Percentiles rank a stretch among this genome's conserved stretches.
Conservation (phyloP, 2,113 vertebrate genomes). For the Tupaia tana region DNA sequence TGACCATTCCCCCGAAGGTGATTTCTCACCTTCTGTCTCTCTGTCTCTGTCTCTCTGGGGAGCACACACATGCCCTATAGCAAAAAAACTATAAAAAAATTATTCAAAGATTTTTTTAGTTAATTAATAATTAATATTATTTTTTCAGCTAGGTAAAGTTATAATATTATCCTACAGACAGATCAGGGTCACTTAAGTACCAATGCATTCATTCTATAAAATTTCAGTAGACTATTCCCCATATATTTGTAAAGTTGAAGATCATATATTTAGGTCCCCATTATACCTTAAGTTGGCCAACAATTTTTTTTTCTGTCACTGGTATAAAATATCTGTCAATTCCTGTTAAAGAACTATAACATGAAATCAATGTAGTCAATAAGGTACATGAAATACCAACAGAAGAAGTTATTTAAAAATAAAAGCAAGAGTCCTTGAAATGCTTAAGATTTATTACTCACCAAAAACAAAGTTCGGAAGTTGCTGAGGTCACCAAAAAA, state of each 20-base stretch:
- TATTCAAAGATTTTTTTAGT: no score
- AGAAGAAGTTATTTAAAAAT: neutral
- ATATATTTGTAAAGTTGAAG: slow-evolving; percentile 43
- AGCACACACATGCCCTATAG: no score
- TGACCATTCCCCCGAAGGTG: no score
- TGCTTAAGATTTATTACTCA: slow-evolving; percentile 87
- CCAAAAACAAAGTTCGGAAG: slow-evolving; percentile 95
- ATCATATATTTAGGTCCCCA: slow-evolving; percentile 46
- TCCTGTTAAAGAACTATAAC: slow-evolving; percentile 55
- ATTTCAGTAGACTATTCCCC: slow-evolving; percentile 16
- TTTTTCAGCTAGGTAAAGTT: slow-evolving; percentile 53
- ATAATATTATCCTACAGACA: slow-evolving; percentile 27
- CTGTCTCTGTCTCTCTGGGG: no score
- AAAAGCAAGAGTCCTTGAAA: neutral
- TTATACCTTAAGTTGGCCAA: slow-evolving; percentile 62
- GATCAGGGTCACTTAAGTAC: neutral
- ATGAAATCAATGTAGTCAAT: slow-evolving; percentile 52
- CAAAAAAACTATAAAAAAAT: no score
- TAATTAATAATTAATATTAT: neutral
- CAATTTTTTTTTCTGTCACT: slow-evolving; percentile 54
- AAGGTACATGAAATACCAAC: neutral
- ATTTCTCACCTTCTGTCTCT: no score
- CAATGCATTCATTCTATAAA: slow-evolving; percentile 34
- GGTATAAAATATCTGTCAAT: slow-evolving; percentile 56
- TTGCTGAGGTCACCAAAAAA: slow-evolving; percentile 96